These are phyloP conservation scores for Loriculus beryllinus DNA, from an alignment of 2,797 vertebrate genomes.

Conservation along the genomic window DNA sequence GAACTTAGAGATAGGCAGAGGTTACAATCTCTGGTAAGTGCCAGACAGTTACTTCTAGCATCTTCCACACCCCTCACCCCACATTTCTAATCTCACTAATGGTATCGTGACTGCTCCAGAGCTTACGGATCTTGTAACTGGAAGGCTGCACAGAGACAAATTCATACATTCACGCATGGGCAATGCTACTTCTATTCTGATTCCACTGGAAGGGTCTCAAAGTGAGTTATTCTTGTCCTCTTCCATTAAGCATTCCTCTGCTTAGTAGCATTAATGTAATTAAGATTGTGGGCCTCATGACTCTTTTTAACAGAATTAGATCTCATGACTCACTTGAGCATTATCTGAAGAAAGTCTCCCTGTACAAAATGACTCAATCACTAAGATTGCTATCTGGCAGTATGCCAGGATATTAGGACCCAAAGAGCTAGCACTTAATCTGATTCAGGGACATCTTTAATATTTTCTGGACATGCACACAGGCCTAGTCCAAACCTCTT, in stretches of 20 bases:
- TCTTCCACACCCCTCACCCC: background rate
- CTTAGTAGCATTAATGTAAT: constrained; percentile 76
- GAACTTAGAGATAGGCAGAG: background rate
- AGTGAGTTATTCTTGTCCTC: constrained; percentile 61
- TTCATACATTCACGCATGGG: background rate
- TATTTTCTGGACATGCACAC: constrained; percentile 65
- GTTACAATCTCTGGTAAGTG: background rate
- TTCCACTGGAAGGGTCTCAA: constrained; percentile 7
- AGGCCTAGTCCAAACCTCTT: constrained; percentile 17
- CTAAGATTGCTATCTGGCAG: constrained; percentile 78
- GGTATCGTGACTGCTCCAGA: background rate
- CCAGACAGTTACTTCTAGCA: background rate
- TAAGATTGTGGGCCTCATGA: constrained; percentile 75
- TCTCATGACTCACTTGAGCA: constrained; percentile 78
- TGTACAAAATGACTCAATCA: constrained; percentile 79
- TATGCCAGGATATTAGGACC: constrained; percentile 67
- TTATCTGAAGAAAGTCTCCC: constrained; percentile 72
- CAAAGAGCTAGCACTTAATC: constrained; percentile 75
- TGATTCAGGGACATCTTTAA: constrained; percentile 75
- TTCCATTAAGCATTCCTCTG: constrained; percentile 70
- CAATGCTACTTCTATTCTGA: constrained; percentile 5
- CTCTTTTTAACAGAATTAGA: constrained; percentile 80
- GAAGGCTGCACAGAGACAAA: background rate
- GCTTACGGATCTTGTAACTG: background rate
- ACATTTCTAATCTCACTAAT: constrained; percentile 27